Evolutionary conservation across 2,888 invertebrate species (phyloP), one percentile per base, ranked within the genome.

Genomic region (Archips xylosteana): DNA sequence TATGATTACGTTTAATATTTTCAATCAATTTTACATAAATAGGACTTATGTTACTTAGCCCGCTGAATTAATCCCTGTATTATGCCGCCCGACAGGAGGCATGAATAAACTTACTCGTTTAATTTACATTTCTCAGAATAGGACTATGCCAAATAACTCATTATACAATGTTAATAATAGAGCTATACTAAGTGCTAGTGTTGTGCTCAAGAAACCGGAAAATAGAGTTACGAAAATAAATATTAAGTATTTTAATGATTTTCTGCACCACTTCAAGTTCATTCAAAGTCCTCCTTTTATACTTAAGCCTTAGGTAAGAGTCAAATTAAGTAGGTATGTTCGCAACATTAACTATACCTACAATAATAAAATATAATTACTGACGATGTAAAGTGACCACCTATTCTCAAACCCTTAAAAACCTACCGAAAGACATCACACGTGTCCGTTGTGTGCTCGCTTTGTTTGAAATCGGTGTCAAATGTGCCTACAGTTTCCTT

Each of bases 21-120:
- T 15, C 54, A 54, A 54, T 54, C 54, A 54, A 54, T 62, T 62
- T 62, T 45, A n/a, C 62, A 62, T 45, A 49, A 61, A 60, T 61
- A 61, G 12, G 36, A 57, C 57, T 57, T 57, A 57, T 62, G 45
- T 15, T 42, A 15, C 34, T 60, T 12, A 34, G 61, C 8, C 45
- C 39, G 54, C 15, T 23, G 15, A 51, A 36, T 61, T 60, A 32
- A 45, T 61, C 45, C 42, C n/a, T 4, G 15, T 60, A 61, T 62
- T 62, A 49, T 61, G 12, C 63, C 47, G 10, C 61, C 15, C 34
- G 65, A 62, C 61, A 45, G 61, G 45, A 36, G 39, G 60, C 60
- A 51, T 42, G 23, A 54, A 72, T 66, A 72, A 62, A 67, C 45
- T 67, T 62, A 62, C 45, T 36, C 39, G 54, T 45, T 62, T 36